Base-by-base conservation (phyloP, 2,797 vertebrate species). In the Sus cebifrons region DNA sequence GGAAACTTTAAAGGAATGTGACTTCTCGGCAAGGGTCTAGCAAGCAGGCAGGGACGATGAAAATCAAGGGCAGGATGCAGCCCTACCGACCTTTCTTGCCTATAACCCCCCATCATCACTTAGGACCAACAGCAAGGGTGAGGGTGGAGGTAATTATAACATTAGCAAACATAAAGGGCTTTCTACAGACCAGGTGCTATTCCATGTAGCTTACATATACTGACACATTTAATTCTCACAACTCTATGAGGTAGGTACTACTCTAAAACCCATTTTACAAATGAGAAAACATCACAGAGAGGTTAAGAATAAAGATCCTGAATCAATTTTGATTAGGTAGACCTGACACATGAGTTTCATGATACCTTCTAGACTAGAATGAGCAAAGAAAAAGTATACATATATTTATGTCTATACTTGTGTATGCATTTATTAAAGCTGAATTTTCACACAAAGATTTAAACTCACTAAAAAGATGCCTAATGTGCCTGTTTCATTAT, bases 401-500 rank as follows among this genome's bases (percentile, higher is more conserved):
- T 54, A 18, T 20, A 23, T 81, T 74, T 81, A 56, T 78, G 32
- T 79, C 3, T 58, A 52, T 17, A 27, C 15, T n/a, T 70, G 29
- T 18, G 0, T 68, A 29, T 36, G 9, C 58, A 62, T 75, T 71
- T 85, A 64, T 74, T 75, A 6, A 1, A 74, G 2, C 23, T 78
- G 25, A 67, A 75, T 68, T 77, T 94, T 77, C 71, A 71, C 65
- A 64, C 23, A 68, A 67, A 95, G 20, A 70, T 17, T 62, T 82
- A 58, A 94, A 40, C 29, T 32, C 21, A n/a, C 14, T 62, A 58
- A 74, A 67, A 65, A 89, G 18, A 65, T 36, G 21, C 4, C 7
- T 13, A 20, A 21, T 62, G 2, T 68, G 79, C 86, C 84, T 20
- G 71, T 71, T 74, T 68, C 73, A 79, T 17, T 65, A 68, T 20